phyloP scores from a whole-genome alignment of 2,113 vertebrate genomes.

The Mesocricetus auratus region DNA sequence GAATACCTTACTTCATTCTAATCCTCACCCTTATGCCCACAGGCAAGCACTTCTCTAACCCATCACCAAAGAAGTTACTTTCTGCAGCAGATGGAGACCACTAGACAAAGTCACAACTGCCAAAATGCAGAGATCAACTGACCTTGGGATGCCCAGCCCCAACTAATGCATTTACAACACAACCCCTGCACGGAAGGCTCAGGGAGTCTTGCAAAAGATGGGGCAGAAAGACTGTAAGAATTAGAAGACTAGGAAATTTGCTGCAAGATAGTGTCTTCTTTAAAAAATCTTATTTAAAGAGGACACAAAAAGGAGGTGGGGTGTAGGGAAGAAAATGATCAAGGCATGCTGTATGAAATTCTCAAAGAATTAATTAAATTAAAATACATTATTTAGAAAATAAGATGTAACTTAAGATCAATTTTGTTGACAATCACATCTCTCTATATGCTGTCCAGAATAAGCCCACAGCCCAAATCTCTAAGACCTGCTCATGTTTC shows the following conservation, averaged over 20 bases:
- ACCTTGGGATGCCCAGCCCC: background rate
- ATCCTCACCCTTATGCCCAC: background rate
- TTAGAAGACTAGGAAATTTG: background rate
- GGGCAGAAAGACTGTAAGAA: too few relatives aligned
- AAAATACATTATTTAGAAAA: background rate
- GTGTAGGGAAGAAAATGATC: background rate
- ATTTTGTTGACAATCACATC: conserved; percentile 1
- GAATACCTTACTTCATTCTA: background rate
- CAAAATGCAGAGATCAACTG: background rate
- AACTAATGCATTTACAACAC: background rate
- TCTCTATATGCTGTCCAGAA: background rate
- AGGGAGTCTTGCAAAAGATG: too few relatives aligned
- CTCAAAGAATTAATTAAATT: background rate
- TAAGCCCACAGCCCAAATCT: background rate
- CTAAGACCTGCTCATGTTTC: background rate
- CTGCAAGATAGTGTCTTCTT: background rate
- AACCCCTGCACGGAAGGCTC: background rate
- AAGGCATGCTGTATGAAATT: background rate
- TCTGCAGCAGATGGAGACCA: background rate
- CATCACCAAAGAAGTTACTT: background rate
- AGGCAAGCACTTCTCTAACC: background rate
- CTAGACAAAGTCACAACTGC: background rate
- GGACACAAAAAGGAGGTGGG: background rate
- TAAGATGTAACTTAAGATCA: background rate
- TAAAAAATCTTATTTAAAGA: background rate